phyloP scores from a whole-genome alignment of 2,113 vertebrate genomes.

The Pedetes capensis region DNA sequence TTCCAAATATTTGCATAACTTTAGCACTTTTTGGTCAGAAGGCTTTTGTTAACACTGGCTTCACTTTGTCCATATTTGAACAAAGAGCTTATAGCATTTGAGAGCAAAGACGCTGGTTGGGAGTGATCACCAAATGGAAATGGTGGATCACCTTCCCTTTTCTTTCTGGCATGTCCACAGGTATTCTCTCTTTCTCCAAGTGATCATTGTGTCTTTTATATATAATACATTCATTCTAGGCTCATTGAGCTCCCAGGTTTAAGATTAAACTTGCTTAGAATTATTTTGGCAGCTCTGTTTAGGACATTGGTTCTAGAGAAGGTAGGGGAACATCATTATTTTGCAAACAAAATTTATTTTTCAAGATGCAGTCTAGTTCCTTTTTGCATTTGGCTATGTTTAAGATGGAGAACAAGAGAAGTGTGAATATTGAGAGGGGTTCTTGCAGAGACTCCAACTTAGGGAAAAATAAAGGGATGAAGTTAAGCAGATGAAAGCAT shows the following conservation, averaged over 20 bases:
- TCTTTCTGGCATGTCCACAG: neutral
- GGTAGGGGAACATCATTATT: neutral
- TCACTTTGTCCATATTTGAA: neutral
- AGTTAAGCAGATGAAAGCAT: neutral
- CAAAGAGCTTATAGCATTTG: neutral
- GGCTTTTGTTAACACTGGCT: slow-evolving; percentile 44
- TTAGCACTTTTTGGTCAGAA: slow-evolving; percentile 50
- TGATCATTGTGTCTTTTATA: neutral
- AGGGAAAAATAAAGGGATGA: neutral
- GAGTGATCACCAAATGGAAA: neutral
- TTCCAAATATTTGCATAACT: slow-evolving; percentile 44
- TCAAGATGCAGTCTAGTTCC: neutral
- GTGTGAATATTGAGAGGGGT: neutral
- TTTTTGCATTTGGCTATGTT: neutral
- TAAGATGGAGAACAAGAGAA: neutral
- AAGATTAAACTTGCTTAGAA: slow-evolving; percentile 19
- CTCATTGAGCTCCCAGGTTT: neutral
- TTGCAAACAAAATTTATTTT: slow-evolving; percentile 23
- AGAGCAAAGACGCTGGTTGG: neutral
- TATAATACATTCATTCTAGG: neutral
- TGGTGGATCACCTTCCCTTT: neutral
- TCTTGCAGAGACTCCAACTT: neutral
- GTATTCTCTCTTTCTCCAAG: neutral
- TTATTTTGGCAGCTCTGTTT: neutral
- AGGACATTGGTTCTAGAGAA: neutral